phyloP scores from a whole-genome alignment of 2,797 vertebrate species.

The Lacerta viridis region DNA sequence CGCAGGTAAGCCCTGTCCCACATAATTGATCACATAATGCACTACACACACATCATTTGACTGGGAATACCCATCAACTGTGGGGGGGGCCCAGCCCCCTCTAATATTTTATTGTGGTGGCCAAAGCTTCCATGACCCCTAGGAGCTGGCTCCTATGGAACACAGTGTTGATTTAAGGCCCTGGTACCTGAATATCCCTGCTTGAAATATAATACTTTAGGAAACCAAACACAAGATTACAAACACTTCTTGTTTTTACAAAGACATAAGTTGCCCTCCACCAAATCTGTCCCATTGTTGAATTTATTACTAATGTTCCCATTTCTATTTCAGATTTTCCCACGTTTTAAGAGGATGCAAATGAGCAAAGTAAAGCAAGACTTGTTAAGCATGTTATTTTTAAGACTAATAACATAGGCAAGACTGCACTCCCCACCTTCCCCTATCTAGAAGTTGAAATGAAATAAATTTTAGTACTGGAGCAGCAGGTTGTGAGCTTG shows the following conservation, averaged over 20 bases:
- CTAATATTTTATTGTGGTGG: no score
- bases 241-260: neutral
- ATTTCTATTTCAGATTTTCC: neutral
- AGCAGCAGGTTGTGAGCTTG: neutral
- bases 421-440: neutral
- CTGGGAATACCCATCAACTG: no score
- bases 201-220: neutral
- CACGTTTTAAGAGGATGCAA: neutral
- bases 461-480: neutral
- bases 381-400: neutral
- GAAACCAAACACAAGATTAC: neutral
- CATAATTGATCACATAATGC: no score
- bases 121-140: no score
- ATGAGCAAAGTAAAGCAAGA: neutral
- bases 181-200: neutral
- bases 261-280: neutral
- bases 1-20: no score
- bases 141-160: no score
- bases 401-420: neutral
- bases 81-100: no score
- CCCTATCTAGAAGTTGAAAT: constrained; percentile 20
- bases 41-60: no score
- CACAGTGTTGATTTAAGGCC: neutral
- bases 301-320: neutral
- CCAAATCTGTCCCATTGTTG: neutral